phyloP scores from a whole-genome alignment of 2,888 invertebrate species.

The Octonoba sinensis region DNA sequence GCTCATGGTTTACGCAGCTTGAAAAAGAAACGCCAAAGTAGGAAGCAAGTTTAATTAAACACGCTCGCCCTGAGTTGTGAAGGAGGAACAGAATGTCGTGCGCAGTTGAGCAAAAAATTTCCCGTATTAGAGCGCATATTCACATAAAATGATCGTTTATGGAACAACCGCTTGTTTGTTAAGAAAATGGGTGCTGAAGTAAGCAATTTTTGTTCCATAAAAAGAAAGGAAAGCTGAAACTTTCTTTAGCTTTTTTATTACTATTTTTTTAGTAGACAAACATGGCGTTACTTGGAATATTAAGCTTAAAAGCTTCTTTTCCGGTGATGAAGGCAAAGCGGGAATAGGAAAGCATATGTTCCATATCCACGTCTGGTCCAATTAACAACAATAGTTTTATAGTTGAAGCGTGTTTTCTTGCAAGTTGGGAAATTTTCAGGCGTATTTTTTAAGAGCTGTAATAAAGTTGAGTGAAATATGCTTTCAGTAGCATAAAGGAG shows the following conservation, averaged over 20 bases:
- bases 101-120: constrained; percentile 43
- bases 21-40: constrained; percentile 20
- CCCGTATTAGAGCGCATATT: constrained; percentile 13
- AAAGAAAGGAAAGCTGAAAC: not conserved
- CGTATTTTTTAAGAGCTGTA: too few relatives aligned
- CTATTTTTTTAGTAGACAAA: too few relatives aligned
- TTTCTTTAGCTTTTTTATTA: not conserved
- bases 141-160: constrained; percentile 37
- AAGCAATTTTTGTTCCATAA: constrained; percentile 39
- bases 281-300: too few relatives aligned
- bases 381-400: too few relatives aligned
- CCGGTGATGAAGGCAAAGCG: too few relatives aligned
- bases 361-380: too few relatives aligned
- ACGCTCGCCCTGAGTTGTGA: constrained; percentile 9
- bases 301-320: too few relatives aligned
- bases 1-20: constrained; percentile 14
- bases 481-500: too few relatives aligned
- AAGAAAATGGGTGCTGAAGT: constrained; percentile 31
- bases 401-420: too few relatives aligned
- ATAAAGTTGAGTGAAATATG: too few relatives aligned
- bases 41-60: constrained; percentile 39
- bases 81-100: constrained; percentile 1
- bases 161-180: constrained; percentile 30
- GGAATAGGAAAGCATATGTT: too few relatives aligned
- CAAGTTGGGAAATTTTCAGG: too few relatives aligned